Evolutionary conservation across 2,113 vertebrate genomes (phyloP).

Genomic region (Barbus barbus): DNA sequence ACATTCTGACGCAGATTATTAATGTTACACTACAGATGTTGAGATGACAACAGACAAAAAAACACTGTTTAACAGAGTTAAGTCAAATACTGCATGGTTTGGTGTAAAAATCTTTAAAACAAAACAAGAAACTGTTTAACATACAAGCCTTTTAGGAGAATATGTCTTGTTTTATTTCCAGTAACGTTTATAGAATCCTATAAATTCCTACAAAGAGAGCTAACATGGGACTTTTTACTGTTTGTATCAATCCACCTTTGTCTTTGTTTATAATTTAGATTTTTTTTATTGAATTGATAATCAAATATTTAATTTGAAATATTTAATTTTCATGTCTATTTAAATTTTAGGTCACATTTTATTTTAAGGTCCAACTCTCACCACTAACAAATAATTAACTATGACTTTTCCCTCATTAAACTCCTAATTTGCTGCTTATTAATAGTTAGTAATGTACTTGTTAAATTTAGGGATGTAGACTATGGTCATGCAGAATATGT

Average conservation of each 20-base stretch:
- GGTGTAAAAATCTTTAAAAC: not conserved
- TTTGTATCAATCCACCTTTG: not conserved
- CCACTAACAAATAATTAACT: too few relatives aligned
- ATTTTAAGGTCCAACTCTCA: too few relatives aligned
- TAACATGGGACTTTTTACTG: not conserved
- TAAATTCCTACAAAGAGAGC: not conserved
- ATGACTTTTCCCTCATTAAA: too few relatives aligned
- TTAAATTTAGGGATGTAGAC: too few relatives aligned
- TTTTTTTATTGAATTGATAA: not conserved
- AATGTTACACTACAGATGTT: not conserved
- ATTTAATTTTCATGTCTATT: too few relatives aligned
- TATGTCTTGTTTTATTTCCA: not conserved
- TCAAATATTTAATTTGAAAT: not conserved
- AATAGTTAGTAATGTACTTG: too few relatives aligned
- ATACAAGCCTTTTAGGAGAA: not conserved
- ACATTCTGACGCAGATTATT: not conserved
- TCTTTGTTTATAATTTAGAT: not conserved
- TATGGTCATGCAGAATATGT: too few relatives aligned
- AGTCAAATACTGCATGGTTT: not conserved
- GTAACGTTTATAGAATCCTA: not conserved
- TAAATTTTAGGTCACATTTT: too few relatives aligned
- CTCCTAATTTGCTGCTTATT: too few relatives aligned
- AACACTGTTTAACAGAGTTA: not conserved
- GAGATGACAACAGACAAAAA: not conserved
- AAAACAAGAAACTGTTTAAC: not conserved